Evolutionary conservation across 2,797 vertebrate genomes (phyloP), one percentile per base, ranked within the genome.

Genomic region (Danio aesculapii): DNA sequence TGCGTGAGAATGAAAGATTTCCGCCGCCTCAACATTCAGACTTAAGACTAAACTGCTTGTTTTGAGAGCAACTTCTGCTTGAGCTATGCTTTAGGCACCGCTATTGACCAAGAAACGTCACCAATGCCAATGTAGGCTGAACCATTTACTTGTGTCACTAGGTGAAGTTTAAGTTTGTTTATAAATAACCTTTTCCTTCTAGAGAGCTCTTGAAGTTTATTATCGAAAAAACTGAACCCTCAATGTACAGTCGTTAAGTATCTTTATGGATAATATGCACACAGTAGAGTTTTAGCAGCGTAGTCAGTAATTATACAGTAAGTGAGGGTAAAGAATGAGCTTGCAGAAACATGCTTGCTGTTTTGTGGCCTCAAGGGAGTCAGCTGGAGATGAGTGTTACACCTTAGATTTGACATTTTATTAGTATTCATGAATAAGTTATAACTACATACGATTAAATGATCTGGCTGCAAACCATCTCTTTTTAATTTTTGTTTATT

Each of bases 301-400:
- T 43, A 19, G 8, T 53, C 0, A 16, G 3, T 19, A 30, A 17
- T 10, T 47, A 6, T 49, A 7, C 6, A n/a, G 50, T 46, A 21
- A 2, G 4, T 55, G 3, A n/a, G 11, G 8, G 30, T 11, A 14
- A 50, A 59, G 66, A 70, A 52, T 41, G 46, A 52, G n/a, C 77
- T 70, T 79, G 30, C 57, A 62, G 75, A 10, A 47, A 19, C 46
- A 21, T 5, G 77, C 10, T n/a, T 70, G 55, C 47, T 69, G 44
- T 6, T 47, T 53, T 14, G 63, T 57, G 14, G 44, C 46, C 66
- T 63, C 7, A 8, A 61, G 76, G 76, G 21, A 11, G 44, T 50
- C 66, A 30, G 19, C 19, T 39, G 39, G 39, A 66, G 17, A 59
- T 47, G 17, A 16, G 55, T 47, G 71, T 21, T 50, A 16, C 55